phyloP scores from a whole-genome alignment of 2,113 vertebrate species.

The Amphiprion percula region DNA sequence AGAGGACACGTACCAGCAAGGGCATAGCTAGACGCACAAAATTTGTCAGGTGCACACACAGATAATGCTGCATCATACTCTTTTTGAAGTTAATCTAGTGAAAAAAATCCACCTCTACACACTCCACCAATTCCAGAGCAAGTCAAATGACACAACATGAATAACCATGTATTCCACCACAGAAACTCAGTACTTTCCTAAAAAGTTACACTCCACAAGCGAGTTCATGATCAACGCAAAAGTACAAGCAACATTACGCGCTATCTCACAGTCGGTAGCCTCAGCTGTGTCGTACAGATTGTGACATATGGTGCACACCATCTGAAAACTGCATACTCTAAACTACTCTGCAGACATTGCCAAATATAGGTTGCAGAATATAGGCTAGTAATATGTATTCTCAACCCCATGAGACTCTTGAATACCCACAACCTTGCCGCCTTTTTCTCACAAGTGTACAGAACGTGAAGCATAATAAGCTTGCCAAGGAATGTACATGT shows the following conservation, averaged over 20 bases:
- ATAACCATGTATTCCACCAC: no score
- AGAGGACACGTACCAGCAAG: no score
- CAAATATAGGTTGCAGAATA: conserved; percentile 58
- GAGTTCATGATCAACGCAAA: background rate
- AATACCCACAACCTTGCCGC: conserved; percentile 28
- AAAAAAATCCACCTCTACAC: background rate
- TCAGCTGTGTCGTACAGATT: conserved; percentile 43
- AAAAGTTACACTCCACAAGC: background rate
- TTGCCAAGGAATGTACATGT: conserved; percentile 8
- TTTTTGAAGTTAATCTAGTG: conserved; percentile 6
- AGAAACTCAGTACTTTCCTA: background rate
- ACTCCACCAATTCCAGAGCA: background rate
- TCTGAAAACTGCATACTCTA: conserved; percentile 42
- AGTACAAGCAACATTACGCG: conserved; percentile 5
- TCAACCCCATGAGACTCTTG: conserved; percentile 40
- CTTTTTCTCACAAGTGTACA: conserved; percentile 25
- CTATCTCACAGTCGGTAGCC: conserved; percentile 26
- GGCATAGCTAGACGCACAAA: no score
- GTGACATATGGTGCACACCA: conserved; percentile 59
- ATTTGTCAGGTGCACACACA: background rate
- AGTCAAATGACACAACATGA: no score
- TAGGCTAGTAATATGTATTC: conserved; percentile 50
- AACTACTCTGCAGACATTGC: conserved; percentile 41
- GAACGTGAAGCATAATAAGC: conserved; percentile 34
- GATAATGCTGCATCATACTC: conserved; percentile 18